phyloP scores from a whole-genome alignment of 1,140 invertebrate genomes.

The Myzus persicae region DNA sequence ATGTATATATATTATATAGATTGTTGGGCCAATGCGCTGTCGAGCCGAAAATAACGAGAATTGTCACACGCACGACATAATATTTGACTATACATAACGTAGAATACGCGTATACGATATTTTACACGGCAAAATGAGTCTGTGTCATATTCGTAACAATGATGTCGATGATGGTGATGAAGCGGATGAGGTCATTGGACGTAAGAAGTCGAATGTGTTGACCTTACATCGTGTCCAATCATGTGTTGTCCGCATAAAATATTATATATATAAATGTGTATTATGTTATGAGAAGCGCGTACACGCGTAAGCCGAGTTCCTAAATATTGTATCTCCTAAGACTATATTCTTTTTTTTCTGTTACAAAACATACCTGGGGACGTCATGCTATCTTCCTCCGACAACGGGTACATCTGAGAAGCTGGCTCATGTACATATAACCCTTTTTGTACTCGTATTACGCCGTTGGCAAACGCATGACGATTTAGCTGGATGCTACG shows the following conservation, averaged over 20 bases:
- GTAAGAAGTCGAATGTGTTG: constrained; percentile 53
- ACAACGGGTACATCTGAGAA: constrained; percentile 59
- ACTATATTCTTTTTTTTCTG: constrained; percentile 26
- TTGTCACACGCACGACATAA: background rate
- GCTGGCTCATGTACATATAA: constrained; percentile 58
- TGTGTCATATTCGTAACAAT: constrained; percentile 12
- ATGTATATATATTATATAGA: background rate
- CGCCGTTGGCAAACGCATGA: constrained; percentile 52
- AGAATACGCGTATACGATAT: background rate
- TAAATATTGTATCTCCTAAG: constrained; percentile 19
- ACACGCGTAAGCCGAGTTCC: background rate
- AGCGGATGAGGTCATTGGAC: constrained; percentile 51
- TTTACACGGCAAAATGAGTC: background rate
- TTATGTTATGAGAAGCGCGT: background rate
- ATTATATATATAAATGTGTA: background rate
- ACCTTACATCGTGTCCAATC: constrained; percentile 52
- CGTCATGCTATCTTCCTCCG: constrained; percentile 57
- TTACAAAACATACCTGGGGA: constrained; percentile 53
- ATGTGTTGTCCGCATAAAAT: constrained; percentile 8
- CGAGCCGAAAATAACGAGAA: background rate
- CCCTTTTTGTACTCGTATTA: constrained; percentile 55
- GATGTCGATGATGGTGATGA: background rate
- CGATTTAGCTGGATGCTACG: constrained; percentile 50
- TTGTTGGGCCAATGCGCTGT: background rate
- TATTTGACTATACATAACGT: background rate